Evolutionary conservation across 2,888 invertebrate genomes (phyloP).

Genomic region (Latrodectus elegans): DNA sequence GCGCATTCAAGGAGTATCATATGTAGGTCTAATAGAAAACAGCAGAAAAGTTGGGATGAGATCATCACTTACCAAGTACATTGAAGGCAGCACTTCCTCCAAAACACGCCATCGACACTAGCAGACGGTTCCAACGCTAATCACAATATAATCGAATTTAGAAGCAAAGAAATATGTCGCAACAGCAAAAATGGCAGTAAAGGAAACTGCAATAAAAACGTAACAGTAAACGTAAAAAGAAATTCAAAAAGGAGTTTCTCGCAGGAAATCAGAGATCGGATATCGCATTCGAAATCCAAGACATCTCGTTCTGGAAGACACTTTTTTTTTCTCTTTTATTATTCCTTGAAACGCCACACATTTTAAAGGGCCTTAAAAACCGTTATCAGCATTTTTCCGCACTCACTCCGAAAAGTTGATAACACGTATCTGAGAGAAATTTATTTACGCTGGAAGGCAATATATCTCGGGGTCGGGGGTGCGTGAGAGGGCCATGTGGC

Average conservation of each 20-base stretch:
- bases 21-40: no score
- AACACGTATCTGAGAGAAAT: slow-evolving; percentile 60
- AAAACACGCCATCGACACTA: not conserved
- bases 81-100: not conserved
- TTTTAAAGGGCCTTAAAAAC: slow-evolving; percentile 39
- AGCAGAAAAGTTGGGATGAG: no score
- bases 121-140: not conserved
- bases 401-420: slow-evolving; percentile 44
- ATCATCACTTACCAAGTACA: no score
- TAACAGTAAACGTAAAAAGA: not conserved
- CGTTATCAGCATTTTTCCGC: slow-evolving; percentile 47
- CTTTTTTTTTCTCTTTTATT: slow-evolving; percentile 15
- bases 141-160: not conserved
- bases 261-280: slow-evolving; percentile 3
- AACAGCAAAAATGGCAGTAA: not conserved
- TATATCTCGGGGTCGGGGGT: slow-evolving; percentile 36
- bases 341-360: slow-evolving; percentile 19
- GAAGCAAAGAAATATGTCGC: not conserved
- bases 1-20: no score
- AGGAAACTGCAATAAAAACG: slow-evolving; percentile 3
- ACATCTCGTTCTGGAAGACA: slow-evolving; percentile 22
- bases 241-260: not conserved
- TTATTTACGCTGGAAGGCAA: slow-evolving; percentile 64
- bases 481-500: slow-evolving; percentile 38
- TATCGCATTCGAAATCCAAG: slow-evolving; percentile 41